Evolutionary conservation across 1,140 invertebrate genomes (phyloP), one percentile per base, ranked within the genome.

Genomic region (Drosophila miranda): DNA sequence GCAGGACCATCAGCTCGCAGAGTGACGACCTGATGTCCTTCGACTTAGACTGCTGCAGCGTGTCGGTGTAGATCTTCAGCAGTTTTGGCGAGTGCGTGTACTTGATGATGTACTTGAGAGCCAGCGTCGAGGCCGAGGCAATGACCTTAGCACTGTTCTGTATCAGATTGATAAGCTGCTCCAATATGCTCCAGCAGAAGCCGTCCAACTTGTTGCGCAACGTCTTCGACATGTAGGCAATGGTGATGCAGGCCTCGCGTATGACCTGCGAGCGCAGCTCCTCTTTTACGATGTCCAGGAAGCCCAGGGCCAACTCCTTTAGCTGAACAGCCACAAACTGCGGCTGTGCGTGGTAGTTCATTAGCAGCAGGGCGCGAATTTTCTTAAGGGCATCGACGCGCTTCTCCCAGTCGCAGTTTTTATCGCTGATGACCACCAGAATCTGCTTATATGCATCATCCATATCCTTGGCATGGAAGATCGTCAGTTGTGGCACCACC

Each of bases 61-160:
- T 96, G 26, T 94, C 92, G 2, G 95, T 95, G n/a, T 99, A 94
- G 69, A 98, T 95, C 49, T 97, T 97, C 61, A 99, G 94, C 38
- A 99, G 93, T 60, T 97, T 93, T 38, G 94, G 94, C 78, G 95
- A 94, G 89, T 98, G 97, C 19, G 96, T 97, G 92, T 97, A 94
- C 84, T 95, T 94, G 48, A 99, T 95, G 21, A 99, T 96, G 92
- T 98, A 99, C 13, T 95, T 94, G 26, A 99, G 94, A 44, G 96
- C 95, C 48, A 98, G 94, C 9, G 95, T 94, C 34, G 97, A 97
- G 8, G 98, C 96, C 8, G 97, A 96, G 7, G 98, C 96, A 92
- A 99, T 97, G 55, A 99, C 95, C 94, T 99, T 99, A 73, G 97
- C 98, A 86, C 96, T 97, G 92, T 99, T 99, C 84, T 97, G 97